Percentiles rank a stretch among this genome's conserved stretches.
Conservation (phyloP, 2,797 vertebrate genomes). For the Bovichtus variegatus region DNA sequence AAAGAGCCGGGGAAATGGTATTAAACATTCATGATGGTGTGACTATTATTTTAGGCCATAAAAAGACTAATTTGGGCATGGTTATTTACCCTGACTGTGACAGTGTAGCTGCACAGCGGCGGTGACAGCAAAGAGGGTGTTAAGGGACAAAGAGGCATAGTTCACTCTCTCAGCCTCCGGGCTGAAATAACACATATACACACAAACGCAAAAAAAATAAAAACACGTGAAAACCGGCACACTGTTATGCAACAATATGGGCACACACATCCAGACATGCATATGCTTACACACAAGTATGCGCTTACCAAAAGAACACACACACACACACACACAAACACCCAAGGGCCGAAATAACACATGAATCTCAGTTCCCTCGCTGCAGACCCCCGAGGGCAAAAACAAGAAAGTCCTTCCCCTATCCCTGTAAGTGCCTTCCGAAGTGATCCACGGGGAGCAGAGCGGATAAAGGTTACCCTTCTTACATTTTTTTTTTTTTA, state of each 20-base stretch:
- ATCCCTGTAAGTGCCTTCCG: constrained; percentile 60
- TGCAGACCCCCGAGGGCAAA: constrained; percentile 57
- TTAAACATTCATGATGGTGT: constrained; percentile 75
- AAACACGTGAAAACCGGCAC: constrained; percentile 18
- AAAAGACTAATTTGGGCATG: constrained; percentile 65
- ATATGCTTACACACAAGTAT: constrained; percentile 16
- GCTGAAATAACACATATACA: constrained; percentile 39
- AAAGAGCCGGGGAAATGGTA: constrained; percentile 61
- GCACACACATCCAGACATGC: background rate
- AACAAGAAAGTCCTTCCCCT: constrained; percentile 63
- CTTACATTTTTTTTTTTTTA: no score
- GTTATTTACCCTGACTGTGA: constrained; percentile 68
- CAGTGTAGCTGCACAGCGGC: constrained; percentile 47
- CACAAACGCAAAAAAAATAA: background rate
- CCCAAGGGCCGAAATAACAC: constrained; percentile 56
- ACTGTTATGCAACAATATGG: constrained; percentile 22
- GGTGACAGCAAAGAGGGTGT: constrained; percentile 60
- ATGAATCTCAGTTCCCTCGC: constrained; percentile 46
- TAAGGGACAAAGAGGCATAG: constrained; percentile 61
- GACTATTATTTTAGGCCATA: constrained; percentile 68
- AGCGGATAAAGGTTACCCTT: constrained; percentile 62
- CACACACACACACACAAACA: constrained; percentile 29
- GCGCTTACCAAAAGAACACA: constrained; percentile 8
- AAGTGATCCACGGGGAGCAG: constrained; percentile 55
- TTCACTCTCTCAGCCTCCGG: constrained; percentile 55